Evolutionary conservation across 2,888 invertebrate genomes (phyloP).

Genomic region (Scaptomyza caliginosa): DNA sequence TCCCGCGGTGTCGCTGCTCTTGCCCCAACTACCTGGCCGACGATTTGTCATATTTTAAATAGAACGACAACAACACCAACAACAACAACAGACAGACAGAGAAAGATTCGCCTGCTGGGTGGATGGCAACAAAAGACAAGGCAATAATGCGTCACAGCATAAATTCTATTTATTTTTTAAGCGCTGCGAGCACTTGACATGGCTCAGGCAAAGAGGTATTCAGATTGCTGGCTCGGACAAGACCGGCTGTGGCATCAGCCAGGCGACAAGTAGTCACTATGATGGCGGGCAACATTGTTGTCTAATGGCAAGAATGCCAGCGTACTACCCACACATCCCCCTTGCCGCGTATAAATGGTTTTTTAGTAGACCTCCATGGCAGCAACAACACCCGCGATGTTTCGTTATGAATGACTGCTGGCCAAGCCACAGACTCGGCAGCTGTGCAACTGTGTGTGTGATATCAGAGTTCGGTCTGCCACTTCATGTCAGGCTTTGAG

Average conservation of each 20-base stretch:
- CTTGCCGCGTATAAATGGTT: conserved; percentile 62
- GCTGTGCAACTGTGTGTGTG: conserved; percentile 52
- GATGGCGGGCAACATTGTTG: conserved; percentile 69
- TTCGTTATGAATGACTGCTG: conserved; percentile 58
- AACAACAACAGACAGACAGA: conserved; percentile 21
- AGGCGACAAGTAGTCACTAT: conserved; percentile 54
- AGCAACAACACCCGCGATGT: conserved; percentile 5
- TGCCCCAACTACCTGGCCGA: conserved; percentile 56
- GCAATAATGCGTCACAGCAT: conserved; percentile 78
- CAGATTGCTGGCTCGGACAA: conserved; percentile 28
- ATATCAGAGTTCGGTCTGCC: conserved; percentile 64
- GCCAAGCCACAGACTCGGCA: conserved; percentile 18
- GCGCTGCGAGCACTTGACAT: conserved; percentile 68
- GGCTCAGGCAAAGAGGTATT: conserved; percentile 67
- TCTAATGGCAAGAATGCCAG: conserved; percentile 49
- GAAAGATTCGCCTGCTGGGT: conserved; percentile 30
- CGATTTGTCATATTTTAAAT: conserved; percentile 79
- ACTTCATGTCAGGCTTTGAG: conserved; percentile 74
- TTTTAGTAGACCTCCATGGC: conserved; percentile 65
- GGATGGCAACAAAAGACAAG: conserved; percentile 66
- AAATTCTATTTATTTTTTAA: conserved; percentile 80
- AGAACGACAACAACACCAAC: conserved; percentile 49
- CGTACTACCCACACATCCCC: background rate
- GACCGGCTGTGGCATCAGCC: conserved; percentile 20
- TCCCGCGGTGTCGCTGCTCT: conserved; percentile 36